These are phyloP conservation scores for Nysson spinosus DNA, from an alignment of 2,888 invertebrate genomes.

Conservation along the genomic window DNA sequence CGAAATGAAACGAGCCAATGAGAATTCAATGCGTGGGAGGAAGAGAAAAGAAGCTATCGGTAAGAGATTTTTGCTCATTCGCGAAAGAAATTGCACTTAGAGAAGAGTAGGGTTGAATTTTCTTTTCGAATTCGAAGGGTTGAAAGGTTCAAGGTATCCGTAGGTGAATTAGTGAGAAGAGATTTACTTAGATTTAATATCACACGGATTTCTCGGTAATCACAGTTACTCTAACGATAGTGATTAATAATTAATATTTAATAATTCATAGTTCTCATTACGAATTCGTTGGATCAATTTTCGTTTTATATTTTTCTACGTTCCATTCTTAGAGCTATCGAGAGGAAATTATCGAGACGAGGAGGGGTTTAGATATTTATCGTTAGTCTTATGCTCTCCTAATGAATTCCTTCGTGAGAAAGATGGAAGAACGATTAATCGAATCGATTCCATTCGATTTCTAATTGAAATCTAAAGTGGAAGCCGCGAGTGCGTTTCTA, in stretches of 20 bases:
- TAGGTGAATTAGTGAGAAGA: conserved; percentile 41
- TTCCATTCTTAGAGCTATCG: conserved; percentile 34
- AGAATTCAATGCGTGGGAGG: background rate
- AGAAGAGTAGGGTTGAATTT: too few species aligned
- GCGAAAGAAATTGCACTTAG: too few species aligned
- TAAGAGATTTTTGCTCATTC: conserved; percentile 36
- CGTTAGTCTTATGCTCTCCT: too few species aligned
- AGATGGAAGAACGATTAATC: too few species aligned
- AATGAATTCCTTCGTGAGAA: too few species aligned
- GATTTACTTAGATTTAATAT: conserved; percentile 19
- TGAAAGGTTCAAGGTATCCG: background rate
- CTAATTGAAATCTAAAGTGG: too few species aligned
- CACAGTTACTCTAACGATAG: too few species aligned
- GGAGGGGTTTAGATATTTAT: conserved; percentile 3
- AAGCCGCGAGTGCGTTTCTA: conserved; percentile 12
- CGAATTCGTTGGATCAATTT: conserved; percentile 42
- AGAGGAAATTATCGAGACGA: background rate
- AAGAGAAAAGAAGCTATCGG: background rate
- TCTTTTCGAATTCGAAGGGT: too few species aligned
- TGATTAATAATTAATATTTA: too few species aligned
- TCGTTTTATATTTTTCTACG: conserved; percentile 52
- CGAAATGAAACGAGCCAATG: background rate
- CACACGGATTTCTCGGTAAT: background rate
- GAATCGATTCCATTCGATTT: too few species aligned
- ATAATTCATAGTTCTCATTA: too few species aligned